A percentile compares a stretch with the other conserved stretches of the same genome.
phyloP scores from a whole-genome alignment of 2,888 invertebrate genomes.

The Philereme transversata region DNA sequence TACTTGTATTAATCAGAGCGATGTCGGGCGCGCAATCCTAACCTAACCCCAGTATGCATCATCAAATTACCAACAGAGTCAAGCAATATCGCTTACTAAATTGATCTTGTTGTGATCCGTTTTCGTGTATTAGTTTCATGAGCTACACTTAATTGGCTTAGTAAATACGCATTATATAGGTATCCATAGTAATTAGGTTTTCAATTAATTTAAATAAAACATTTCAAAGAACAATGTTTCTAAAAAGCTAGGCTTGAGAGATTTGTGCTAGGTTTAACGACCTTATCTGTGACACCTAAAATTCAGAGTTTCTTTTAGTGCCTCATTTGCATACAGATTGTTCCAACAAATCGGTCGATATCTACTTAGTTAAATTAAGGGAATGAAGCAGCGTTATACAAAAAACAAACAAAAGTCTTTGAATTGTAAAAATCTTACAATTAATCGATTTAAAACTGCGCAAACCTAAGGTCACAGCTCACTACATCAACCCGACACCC shows the following conservation, averaged over 20 bases:
- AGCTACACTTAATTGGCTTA: background rate
- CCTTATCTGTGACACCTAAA: background rate
- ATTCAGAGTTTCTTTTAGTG: background rate
- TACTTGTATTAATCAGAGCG: slow-evolving; percentile 14
- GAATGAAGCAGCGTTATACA: too few relatives aligned
- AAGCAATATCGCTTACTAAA: slow-evolving; percentile 17
- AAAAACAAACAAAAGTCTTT: too few relatives aligned
- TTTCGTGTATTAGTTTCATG: slow-evolving; percentile 3
- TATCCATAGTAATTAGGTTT: background rate
- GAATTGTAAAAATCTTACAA: too few relatives aligned
- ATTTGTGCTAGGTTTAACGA: background rate
- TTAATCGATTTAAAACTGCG: too few relatives aligned
- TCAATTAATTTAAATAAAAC: background rate
- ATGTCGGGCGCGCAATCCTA: slow-evolving; percentile 15
- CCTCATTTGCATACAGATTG: background rate
- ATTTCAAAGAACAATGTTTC: background rate
- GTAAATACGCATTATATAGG: background rate
- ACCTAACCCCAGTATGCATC: slow-evolving; percentile 9
- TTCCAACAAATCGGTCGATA: background rate
- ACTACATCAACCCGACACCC: too few relatives aligned
- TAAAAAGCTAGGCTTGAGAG: background rate
- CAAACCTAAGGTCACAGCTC: too few relatives aligned
- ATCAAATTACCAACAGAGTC: slow-evolving; percentile 21
- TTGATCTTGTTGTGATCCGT: slow-evolving; percentile 12
- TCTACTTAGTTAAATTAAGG: too few relatives aligned